Percentiles rank a stretch among this genome's conserved stretches.
phyloP scores from a whole-genome alignment of 2,888 invertebrate genomes.

The Oscheius sp. region DNA sequence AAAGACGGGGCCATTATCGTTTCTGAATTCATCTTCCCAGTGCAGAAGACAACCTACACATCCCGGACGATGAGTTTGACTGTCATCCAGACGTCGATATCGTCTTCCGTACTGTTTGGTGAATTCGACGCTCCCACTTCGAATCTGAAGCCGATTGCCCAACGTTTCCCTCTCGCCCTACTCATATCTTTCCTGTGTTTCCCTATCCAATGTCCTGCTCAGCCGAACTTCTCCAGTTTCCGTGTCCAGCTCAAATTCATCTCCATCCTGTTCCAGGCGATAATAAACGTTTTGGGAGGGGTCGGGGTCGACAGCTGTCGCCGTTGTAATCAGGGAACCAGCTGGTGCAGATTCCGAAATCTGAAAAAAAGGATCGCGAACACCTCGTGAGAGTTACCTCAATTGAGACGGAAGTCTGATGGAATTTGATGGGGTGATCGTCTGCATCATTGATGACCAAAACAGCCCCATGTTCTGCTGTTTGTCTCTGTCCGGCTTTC shows the following conservation, averaged over 20 bases:
- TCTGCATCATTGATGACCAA: conserved; percentile 31
- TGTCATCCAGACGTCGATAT: conserved; percentile 8
- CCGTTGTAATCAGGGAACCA: conserved; percentile 20
- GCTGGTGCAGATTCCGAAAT: conserved; percentile 8
- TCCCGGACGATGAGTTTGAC: conserved; percentile 30
- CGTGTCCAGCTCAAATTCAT: conserved; percentile 16
- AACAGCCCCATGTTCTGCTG: conserved; percentile 2
- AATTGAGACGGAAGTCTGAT: background rate
- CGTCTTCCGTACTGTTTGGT: background rate
- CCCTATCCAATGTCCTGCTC: conserved; percentile 25
- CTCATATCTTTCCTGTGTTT: conserved; percentile 28
- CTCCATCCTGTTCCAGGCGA: background rate
- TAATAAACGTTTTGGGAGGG: conserved; percentile 28
- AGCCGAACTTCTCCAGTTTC: conserved; percentile 21
- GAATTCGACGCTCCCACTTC: conserved; percentile 31
- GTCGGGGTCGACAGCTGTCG: conserved; percentile 26
- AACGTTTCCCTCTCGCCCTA: background rate
- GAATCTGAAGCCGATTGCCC: conserved; percentile 11
- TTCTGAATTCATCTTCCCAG: background rate
- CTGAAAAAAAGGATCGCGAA: too few species aligned
- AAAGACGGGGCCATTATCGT: conserved; percentile 37
- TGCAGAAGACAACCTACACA: conserved; percentile 11
- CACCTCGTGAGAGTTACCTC: conserved; percentile 17
- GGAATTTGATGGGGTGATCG: conserved; percentile 34
- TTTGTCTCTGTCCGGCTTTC: conserved; percentile 25